phyloP scores from a whole-genome alignment of 2,113 vertebrate species.

The Siniperca chuatsi region DNA sequence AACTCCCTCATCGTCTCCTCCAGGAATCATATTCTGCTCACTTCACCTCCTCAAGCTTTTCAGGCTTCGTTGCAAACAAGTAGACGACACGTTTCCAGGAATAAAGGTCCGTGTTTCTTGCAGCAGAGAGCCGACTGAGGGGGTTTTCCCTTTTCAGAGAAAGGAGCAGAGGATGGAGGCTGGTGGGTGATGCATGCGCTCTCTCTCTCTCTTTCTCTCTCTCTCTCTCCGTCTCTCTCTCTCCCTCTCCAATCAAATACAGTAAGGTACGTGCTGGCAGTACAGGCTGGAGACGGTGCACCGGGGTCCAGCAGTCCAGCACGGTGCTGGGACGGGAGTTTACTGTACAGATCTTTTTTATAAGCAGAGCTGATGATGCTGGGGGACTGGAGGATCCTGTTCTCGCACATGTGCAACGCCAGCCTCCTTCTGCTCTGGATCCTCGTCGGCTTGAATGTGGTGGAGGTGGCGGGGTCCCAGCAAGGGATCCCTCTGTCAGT shows the following conservation, averaged over 20 bases:
- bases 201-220: conserved; percentile 39
- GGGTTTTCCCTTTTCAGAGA: conserved; percentile 10
- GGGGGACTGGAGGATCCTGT: conserved; percentile 66
- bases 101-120: conserved; percentile 10
- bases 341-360: conserved; percentile 6
- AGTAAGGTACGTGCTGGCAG: conserved; percentile 57
- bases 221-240: conserved; percentile 28
- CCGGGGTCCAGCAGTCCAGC: conserved; percentile 28
- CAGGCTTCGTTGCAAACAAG: conserved; percentile 5
- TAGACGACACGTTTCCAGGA: neutral
- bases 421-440: conserved; percentile 84
- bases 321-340: conserved; percentile 26
- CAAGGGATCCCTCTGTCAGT: conserved; percentile 95
- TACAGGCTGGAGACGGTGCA: conserved; percentile 52
- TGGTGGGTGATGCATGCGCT: neutral
- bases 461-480: conserved; percentile 89
- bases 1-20: neutral
- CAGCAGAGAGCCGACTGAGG: conserved; percentile 24
- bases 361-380: conserved; percentile 78
- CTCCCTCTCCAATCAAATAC: conserved; percentile 33
- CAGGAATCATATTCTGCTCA: neutral
- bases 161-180: conserved; percentile 4
- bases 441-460: conserved; percentile 83
- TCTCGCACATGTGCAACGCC: conserved; percentile 75
- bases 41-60: neutral